Base-by-base conservation (phyloP, 2,888 invertebrate genomes). In the Gymnoscelis rufifasciata region DNA sequence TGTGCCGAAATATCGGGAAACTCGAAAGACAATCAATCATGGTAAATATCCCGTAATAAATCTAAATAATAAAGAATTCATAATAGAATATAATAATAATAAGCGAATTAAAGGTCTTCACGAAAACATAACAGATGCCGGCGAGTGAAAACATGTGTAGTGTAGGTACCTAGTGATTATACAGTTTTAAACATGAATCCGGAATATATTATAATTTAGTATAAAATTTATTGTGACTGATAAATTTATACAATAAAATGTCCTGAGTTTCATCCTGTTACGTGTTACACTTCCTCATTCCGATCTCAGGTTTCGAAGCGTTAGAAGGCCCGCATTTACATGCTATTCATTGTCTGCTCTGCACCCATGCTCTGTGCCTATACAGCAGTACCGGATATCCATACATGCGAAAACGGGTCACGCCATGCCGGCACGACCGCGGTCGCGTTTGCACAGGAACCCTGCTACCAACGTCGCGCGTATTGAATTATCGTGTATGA, bases 321-420 rank as follows among this genome's bases (percentile, higher is more conserved):
- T 43, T 47, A 47, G 39, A 43, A 51, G 47, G 33, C 39, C 37
- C 33, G 37, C 46, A 33, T 42, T 50, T 41, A 43, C 46, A 47
- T 47, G 31, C 43, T 40, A 49, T 52, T 44, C 39, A 40, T 52
- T 54, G 54, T 57, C 23, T 37, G 44, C 39, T 64, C 56, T n/a
- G n/a, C n/a, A n/a, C 68, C 66, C 76, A 74, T 80, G 78, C 74
- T 74, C 71, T 19, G 68, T 66, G 63, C 64, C 64, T 62, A 67
- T 67, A 70, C 63, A 50, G 35, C 19, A 35, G 10, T 71, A 68
- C 80, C 83, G 83, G 83, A 82, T 77, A 78, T 81, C 83, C 80
- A 82, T 80, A 81, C 69, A 74, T 65, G 81, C 66, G 68, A 64
- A 81, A 81, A 80, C 71, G 59, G 83, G 83, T 76, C 83, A 79